Percentiles rank a stretch among this genome's conserved stretches.
Evolutionary conservation across 2,888 invertebrate species (phyloP).

Genomic region (Zaprionus obscuricornis): DNA sequence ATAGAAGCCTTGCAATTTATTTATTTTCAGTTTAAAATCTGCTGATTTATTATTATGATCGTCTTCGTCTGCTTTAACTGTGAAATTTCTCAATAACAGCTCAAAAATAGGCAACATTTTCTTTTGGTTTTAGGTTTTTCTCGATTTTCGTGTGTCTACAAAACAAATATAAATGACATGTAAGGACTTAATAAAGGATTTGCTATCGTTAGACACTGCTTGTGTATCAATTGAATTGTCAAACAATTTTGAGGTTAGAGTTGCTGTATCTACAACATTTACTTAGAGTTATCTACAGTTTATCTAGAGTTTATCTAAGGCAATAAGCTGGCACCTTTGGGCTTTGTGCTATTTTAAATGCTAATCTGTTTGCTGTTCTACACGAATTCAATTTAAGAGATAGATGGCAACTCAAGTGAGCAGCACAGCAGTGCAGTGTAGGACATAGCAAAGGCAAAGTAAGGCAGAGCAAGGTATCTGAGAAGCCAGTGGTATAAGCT

Average conservation of each 20-base stretch:
- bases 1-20: too few species aligned
- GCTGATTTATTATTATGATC: too few species aligned
- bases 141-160: too few species aligned
- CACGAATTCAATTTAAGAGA: constrained; percentile 46
- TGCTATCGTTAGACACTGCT: background rate
- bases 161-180: constrained; percentile 43
- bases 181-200: background rate
- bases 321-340: constrained; percentile 23
- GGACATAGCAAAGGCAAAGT: too few species aligned
- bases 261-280: too few species aligned
- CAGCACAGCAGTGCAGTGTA: too few species aligned
- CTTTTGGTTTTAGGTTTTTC: constrained; percentile 2
- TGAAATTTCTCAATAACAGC: constrained; percentile 10
- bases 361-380: constrained; percentile 57
- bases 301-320: too few species aligned
- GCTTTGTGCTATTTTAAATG: constrained; percentile 62
- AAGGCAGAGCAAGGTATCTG: background rate
- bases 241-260: too few species aligned
- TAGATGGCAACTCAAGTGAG: constrained; percentile 2
- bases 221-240: constrained; percentile 8
- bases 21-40: too few species aligned
- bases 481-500: constrained; percentile 1
- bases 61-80: too few species aligned
- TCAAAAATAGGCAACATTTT: constrained; percentile 50
- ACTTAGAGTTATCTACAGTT: too few species aligned